Evolutionary conservation across 2,113 vertebrate species (phyloP), one percentile per base, ranked within the genome.

Genomic region (Colossoma macropomum): DNA sequence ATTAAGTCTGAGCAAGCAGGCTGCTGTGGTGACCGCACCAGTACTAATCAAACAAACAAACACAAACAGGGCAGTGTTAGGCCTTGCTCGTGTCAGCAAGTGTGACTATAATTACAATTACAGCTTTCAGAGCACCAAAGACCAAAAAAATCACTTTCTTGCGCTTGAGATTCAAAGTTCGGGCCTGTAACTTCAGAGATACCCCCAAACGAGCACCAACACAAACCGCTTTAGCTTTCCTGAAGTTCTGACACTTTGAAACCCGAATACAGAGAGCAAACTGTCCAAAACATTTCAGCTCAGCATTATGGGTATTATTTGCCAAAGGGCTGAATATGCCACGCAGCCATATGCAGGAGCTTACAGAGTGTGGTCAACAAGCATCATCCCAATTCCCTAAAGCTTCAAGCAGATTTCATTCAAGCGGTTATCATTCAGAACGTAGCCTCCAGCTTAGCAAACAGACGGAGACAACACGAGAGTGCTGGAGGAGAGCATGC

Each of bases 301-400:
- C 68, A 70, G 66, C 66, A 70, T 41, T 70, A 25, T 41, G 66
- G 66, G 66, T 71, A 71, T 45, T 71, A 71, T 45, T 25, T 1
- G 68, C 34, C 38, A 25, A 71, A 27, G 68, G 68, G 68, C 68
- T 45, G 68, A 71, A 71, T 25, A 41, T 15, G n/a, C 68, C 66
- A 15, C 34, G 12, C n/a, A 25, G 68, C 41, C 38, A 15, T 71
- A 45, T n/a, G 11, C 66, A 70, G 19, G 11, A 4, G 30, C 34
- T 23, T 34, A 38, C 1, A 70, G 66, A 70, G 38, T 8, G n/a
- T 4, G 17, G 34, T 70, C 66, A 70, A n/a, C 66, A 32, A 70
- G 66, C 66, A 19, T 62, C 59, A 13, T 38, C 32, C 23, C 32
- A 1, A 23, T 38, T 70, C 66, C 66, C 34, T 41, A 70, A 70